Conservation (phyloP, 2,797 vertebrate species). For the Poeciliopsis gracilis region DNA sequence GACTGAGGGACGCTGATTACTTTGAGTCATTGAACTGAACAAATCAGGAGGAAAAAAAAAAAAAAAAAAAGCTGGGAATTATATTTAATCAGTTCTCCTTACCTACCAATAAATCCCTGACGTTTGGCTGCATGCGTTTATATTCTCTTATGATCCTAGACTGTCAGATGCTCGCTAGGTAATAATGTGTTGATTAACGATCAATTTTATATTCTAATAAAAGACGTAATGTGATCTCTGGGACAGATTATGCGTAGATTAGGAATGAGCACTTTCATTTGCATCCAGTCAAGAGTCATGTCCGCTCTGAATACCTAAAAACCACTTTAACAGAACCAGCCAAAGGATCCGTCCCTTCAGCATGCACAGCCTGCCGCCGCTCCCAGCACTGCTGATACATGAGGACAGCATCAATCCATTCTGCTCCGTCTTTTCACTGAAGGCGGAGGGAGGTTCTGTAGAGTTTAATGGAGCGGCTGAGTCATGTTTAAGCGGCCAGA, state of each 20-base stretch:
- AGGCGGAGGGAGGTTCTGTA: conserved; percentile 38
- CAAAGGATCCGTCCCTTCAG: background rate
- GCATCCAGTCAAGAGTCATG: background rate
- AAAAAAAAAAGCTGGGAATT: background rate
- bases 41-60: background rate
- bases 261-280: background rate
- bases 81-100: conserved; percentile 3
- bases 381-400: conserved; percentile 25
- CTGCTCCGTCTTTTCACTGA: conserved; percentile 46
- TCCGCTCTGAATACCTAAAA: background rate
- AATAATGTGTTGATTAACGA: conserved; percentile 6
- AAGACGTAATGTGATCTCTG: background rate
- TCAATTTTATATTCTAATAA: background rate
- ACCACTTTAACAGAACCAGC: background rate
- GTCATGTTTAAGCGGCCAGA: conserved; percentile 41
- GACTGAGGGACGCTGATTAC: background rate
- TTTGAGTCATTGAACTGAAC: background rate
- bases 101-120: background rate
- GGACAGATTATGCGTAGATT: background rate
- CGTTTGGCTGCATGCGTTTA: background rate
- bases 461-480: conserved; percentile 40
- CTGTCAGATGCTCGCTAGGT: background rate
- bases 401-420: conserved; percentile 43
- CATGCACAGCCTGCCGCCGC: conserved; percentile 20
- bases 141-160: background rate